Percentiles rank a stretch among this genome's conserved stretches.
Conservation (phyloP, 2,888 invertebrate species). For the Stictocephala bisonia region DNA sequence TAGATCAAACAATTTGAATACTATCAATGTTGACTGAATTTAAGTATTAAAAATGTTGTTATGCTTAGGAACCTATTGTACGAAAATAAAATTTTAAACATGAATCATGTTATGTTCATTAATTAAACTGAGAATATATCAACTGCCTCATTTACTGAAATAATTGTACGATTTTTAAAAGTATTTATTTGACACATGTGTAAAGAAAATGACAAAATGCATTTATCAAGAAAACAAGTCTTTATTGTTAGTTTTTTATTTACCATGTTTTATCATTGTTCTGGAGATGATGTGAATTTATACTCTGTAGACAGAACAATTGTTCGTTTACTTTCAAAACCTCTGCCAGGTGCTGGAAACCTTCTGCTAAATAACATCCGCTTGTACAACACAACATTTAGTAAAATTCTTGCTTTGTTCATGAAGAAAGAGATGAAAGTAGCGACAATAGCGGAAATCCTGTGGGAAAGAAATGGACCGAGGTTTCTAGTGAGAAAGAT, state of each 20-base stretch:
- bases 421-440: conserved; percentile 16
- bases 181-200: too few relatives aligned
- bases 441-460: conserved; percentile 22
- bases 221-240: not conserved
- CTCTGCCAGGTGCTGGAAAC: not conserved
- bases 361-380: conserved; percentile 20
- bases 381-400: conserved; percentile 19
- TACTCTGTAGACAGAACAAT: conserved; percentile 40
- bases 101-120: too few relatives aligned
- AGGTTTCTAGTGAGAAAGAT: conserved; percentile 38
- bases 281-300: conserved; percentile 38
- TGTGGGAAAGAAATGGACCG: conserved; percentile 41
- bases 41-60: too few relatives aligned
- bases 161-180: too few relatives aligned
- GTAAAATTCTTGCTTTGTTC: not conserved
- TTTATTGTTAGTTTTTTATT: not conserved
- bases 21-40: too few relatives aligned
- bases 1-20: too few relatives aligned
- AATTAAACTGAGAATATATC: too few relatives aligned
- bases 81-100: too few relatives aligned
- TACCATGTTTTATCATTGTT: too few relatives aligned
- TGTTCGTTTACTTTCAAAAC: conserved; percentile 8
- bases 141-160: too few relatives aligned
- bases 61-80: too few relatives aligned
- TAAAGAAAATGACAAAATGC: too few relatives aligned